Evolutionary conservation across 2,113 vertebrate genomes (phyloP).

Genomic region (Oreochromis spilurus): DNA sequence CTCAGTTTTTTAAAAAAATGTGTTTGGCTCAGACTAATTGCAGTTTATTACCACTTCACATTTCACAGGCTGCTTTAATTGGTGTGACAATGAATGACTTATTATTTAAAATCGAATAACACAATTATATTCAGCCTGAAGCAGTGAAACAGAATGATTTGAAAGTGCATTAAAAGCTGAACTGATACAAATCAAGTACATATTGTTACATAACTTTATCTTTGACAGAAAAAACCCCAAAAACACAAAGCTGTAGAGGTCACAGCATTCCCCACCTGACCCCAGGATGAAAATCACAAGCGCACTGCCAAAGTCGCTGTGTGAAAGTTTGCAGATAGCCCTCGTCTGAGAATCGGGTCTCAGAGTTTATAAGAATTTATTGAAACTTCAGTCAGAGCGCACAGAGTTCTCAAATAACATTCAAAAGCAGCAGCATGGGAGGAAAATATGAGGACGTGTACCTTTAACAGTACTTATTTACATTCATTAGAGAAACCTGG

Average conservation of each 20-base stretch:
- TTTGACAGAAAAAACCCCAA: background rate
- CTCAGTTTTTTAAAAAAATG: background rate
- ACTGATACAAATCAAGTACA: background rate
- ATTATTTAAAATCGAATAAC: background rate
- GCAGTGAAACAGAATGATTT: background rate
- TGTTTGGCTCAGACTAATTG: background rate
- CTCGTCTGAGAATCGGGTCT: constrained; percentile 28
- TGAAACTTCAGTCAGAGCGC: background rate
- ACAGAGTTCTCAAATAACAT: background rate
- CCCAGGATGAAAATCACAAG: background rate
- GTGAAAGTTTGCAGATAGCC: background rate
- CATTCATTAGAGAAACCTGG: constrained; percentile 7
- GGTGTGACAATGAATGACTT: background rate
- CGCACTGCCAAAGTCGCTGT: background rate
- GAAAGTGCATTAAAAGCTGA: background rate
- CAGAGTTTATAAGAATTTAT: background rate
- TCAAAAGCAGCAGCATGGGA: constrained; percentile 1
- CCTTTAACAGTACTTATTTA: background rate
- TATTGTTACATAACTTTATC: background rate
- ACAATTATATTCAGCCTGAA: background rate
- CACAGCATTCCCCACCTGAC: background rate
- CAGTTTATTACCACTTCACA: background rate
- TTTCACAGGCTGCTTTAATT: background rate
- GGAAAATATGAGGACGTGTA: background rate
- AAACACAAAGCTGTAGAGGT: background rate